Base-by-base conservation (phyloP, 2,888 invertebrate species). In the Drepanosiphum platanoidis region DNA sequence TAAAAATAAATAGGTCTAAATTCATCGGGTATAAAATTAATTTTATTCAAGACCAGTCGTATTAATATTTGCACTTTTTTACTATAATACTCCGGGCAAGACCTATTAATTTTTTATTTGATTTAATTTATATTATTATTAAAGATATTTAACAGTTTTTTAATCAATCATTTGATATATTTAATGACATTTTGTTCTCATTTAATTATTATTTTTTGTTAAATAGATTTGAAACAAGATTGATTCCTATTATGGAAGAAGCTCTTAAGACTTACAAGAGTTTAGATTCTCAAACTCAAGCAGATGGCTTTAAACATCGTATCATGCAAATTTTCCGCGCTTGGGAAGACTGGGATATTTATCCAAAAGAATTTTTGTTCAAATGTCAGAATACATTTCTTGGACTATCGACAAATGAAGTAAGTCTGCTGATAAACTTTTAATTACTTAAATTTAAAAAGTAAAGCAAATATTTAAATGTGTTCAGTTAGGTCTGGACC, bases 301-400 rank as follows among this genome's bases (percentile, higher is more conserved):
- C 97, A n/a, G 99, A 99, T 90, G 97, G 97, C 58, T 97, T 98
- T 90, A 96, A 97, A 89, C 93, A 95, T 86, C 91, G 98, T 72
- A 95, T 98, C 52, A 93, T 97, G 89, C 93, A 95, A 88, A 95
- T 96, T 88, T 93, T 99, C 89, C 94, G 96, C 89, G 97, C 98
- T 1, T 99, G 99, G 98, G 98, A 98, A 90, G 99, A 99, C 89
- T 97, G 97, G 94, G 94, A 96, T 27, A 94, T 99, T 87, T 99
- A 99, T 91, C 96, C 98, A 0, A 95, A 95, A 86, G 97, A 98
- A 87, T 96, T 95, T 90, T 92, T 99, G 87, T 93, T 95, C 87
- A 94, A 93, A 89, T 91, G 98, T 86, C 96, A 97, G 89, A 96
- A 97, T 89, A 92, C 95, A 18, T 99, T 99, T 90, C 91, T 98